Evolutionary conservation across 1,140 invertebrate genomes (phyloP), one percentile per base, ranked within the genome.

Genomic region (Caenorhabditis briggsae): DNA sequence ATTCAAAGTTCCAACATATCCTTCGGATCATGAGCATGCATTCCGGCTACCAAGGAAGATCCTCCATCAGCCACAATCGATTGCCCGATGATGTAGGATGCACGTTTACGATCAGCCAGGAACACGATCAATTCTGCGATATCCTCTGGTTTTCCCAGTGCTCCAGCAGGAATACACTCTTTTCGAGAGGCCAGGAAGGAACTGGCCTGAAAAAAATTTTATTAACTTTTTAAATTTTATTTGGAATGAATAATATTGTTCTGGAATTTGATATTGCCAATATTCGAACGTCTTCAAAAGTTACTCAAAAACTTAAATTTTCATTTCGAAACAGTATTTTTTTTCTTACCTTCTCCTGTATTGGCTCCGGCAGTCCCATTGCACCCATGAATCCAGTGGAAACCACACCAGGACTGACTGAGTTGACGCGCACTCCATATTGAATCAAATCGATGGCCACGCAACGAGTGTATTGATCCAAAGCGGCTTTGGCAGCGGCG

Each of bases 401-500:
- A 12, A 85, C 83, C 5, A 70, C 33, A 16, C 83, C 83, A n/a
- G 83, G 83, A 16, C 82, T 84, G 12, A 87, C 64, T 18, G 58
- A 74, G n/a, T 87, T 87, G 9, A 87, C 83, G 25, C 86, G 82
- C 12, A 87, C 65, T n/a, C 86, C 86, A 16, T 95, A 93, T 0
- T 95, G 94, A 0, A 96, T 96, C 23, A 98, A 93, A 93, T 98
- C 97, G 33, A 96, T 91, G 0, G 96, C 96, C 94, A 96, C 95
- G 0, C 95, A 94, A 90, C 95, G 95, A 14, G 93, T 94, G 5
- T 95, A 82, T 65, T 93, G 93, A 89, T 95, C 95, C 3, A 95
- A 86, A 20, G 94, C 95, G n/a, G 92, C 94, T 91, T 95, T 95
- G 0, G 94, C 93, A 1, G 93, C 92, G 92, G 95, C 95, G 91